Base-by-base conservation (phyloP, 2,888 invertebrate genomes). In the Thecophora atra region DNA sequence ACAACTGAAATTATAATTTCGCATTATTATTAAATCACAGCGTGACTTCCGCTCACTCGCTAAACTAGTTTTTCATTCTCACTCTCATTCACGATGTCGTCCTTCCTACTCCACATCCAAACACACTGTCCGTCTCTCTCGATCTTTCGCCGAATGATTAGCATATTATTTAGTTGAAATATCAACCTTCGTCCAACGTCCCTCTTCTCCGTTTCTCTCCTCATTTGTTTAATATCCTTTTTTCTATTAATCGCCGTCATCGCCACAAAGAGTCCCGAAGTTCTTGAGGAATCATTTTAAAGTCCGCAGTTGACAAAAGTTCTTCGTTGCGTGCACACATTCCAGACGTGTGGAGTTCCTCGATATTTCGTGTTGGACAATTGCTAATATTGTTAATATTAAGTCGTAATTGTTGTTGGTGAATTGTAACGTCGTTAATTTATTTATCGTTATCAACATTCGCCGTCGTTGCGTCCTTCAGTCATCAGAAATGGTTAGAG, bases 1-100 rank as follows among this genome's bases (percentile, higher is more conserved):
- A 26, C 11, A 58, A n/a, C 44, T 58, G 13, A 67, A 54, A 19
- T 54, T 54, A 30, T 54, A 19, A 37, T 21, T 67, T 67, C 19
- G 8, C 63, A 30, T 60, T 19, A 52, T 67, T 67, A 54, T 67
- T 44, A 58, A 58, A 30, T 28, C 52, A 8, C 72, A 72, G 72
- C 74, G 66, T 74, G 74, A 74, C 69, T 72, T 72, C 74, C 74
- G 74, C 66, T 74, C 37, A 8, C 37, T 37, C 37, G 37, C 6
- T 8, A 37, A 37, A 37, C 37, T 37, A 2, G 37, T 37, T 37
- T 37, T 37, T 8, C 37, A n/a, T 37, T 8, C 6, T 8, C 7
- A 37, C 6, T 6, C 11, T 37, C 37, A 37, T 37, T 6, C 24
- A 3, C 44, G 3, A 21, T 47, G 13, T 47, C 26, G 47, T n/a